Base-by-base conservation (phyloP, 2,797 vertebrate species). In the Platyrinchus mystaceus region DNA sequence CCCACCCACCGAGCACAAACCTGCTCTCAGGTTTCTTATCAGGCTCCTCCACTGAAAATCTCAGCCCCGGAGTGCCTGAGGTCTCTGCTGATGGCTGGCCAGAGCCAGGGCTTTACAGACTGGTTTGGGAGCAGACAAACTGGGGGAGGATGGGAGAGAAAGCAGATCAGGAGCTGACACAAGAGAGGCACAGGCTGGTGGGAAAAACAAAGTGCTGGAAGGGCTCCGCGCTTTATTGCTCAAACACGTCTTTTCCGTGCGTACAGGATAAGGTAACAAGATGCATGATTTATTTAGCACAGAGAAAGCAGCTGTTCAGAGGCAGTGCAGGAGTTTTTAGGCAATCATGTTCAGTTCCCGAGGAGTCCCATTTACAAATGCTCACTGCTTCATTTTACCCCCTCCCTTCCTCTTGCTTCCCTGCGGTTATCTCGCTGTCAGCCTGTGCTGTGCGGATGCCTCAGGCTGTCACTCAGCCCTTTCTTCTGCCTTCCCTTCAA, bases 261-360 rank as follows among this genome's bases (percentile, higher is more conserved):
- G 1, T 24, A 87, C 50, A n/a, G 93, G 84, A 6, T 82, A 93
- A 93, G 87, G 95, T 94, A 97, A 96, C 53, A 92, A 97, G 93
- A 67, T 12, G 37, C 60, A 68, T 84, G 95, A 97, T 97, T 96
- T 95, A 96, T 96, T 95, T 87, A 86, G 77, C 82, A 83, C 56
- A 66, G 79, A 76, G 68, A 91, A 95, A 88, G 92, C 94, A 93
- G 92, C 84, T 93, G 82, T 89, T 93, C 55, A 10, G 50, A 92
- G 84, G 78, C 87, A 73, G 83, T 56, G 86, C 70, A 20, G 83
- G 78, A 94, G 83, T 26, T 94, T 81, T 95, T 58, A 93, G 84
- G 85, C 47, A 92, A 91, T 87, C 75, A 55, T 32, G 34, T 89
- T 90, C 80, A 20, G 73, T 55, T 95, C 85, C 89, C 4, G 78